A percentile compares a stretch with the other conserved stretches of the same genome.
Evolutionary conservation across 2,888 invertebrate genomes (phyloP).

Genomic region (Azorinus chamasolen): DNA sequence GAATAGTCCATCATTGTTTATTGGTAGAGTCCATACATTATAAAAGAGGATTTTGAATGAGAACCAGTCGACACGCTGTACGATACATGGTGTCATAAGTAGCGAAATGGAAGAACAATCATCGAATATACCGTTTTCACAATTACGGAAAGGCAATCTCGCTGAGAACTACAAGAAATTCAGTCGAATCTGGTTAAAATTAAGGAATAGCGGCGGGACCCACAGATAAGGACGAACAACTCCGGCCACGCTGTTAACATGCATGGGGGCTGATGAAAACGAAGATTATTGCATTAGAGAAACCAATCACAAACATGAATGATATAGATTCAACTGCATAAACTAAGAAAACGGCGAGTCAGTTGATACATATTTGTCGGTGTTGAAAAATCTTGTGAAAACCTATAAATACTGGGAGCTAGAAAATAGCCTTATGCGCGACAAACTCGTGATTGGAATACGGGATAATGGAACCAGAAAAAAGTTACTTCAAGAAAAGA

Average conservation of each 20-base stretch:
- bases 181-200: conserved; percentile 28
- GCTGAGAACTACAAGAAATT: conserved; percentile 18
- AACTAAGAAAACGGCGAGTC: conserved; percentile 29
- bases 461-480: conserved; percentile 33
- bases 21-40: too few relatives aligned
- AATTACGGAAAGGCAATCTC: conserved; percentile 1
- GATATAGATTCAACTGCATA: conserved; percentile 40
- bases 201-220: conserved; percentile 30
- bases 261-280: conserved; percentile 32
- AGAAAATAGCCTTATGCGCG: conserved; percentile 22
- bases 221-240: background rate
- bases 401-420: conserved; percentile 33
- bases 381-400: conserved; percentile 20
- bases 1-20: too few relatives aligned
- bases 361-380: conserved; percentile 37
- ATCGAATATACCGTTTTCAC: conserved; percentile 5
- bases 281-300: conserved; percentile 30
- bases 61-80: too few relatives aligned
- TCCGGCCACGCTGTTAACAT: conserved; percentile 35
- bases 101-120: background rate
- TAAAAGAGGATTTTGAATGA: too few relatives aligned
- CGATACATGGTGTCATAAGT: conserved; percentile 11
- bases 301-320: conserved; percentile 43
- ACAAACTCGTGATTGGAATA: conserved; percentile 36
- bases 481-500: conserved; percentile 26